Evolutionary conservation across 2,113 vertebrate species (phyloP).

Genomic region (Oophaga pumilio): DNA sequence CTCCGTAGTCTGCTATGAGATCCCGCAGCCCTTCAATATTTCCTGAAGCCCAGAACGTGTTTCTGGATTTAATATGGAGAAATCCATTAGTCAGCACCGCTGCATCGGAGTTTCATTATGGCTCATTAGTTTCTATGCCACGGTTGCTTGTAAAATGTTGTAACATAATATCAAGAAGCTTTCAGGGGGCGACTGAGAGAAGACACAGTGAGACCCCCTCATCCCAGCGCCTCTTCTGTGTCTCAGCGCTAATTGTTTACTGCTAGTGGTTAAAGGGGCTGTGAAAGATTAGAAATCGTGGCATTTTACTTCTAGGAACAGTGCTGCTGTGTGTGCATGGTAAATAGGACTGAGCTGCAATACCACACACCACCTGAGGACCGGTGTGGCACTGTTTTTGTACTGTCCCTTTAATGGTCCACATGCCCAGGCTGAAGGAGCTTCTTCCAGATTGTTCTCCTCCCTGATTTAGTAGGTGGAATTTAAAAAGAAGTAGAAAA

Average conservation of each 20-base stretch:
- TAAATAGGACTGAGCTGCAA: neutral
- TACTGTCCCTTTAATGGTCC: no score
- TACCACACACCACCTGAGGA: neutral
- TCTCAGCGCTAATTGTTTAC: neutral
- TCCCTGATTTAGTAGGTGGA: no score
- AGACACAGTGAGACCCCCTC: neutral
- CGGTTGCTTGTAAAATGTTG: constrained; percentile 9
- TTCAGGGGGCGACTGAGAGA: neutral
- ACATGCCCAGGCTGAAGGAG: no score
- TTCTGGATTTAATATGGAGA: neutral
- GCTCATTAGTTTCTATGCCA: neutral
- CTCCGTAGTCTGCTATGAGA: neutral
- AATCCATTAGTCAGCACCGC: neutral
- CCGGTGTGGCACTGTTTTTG: neutral
- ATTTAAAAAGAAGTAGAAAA: no score
- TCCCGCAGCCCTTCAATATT: neutral
- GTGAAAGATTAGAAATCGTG: neutral
- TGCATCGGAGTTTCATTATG: neutral
- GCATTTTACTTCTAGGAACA: neutral
- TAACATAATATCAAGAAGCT: neutral
- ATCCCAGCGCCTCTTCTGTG: neutral
- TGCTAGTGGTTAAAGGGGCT: neutral
- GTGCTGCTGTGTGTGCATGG: neutral
- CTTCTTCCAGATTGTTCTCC: no score
- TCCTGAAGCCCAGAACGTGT: neutral